Percentiles rank a stretch among this genome's conserved stretches.
Conservation (phyloP, 30 jellyfish, hydroid and myxozoan species). For the Phacellophora camtschatica region DNA sequence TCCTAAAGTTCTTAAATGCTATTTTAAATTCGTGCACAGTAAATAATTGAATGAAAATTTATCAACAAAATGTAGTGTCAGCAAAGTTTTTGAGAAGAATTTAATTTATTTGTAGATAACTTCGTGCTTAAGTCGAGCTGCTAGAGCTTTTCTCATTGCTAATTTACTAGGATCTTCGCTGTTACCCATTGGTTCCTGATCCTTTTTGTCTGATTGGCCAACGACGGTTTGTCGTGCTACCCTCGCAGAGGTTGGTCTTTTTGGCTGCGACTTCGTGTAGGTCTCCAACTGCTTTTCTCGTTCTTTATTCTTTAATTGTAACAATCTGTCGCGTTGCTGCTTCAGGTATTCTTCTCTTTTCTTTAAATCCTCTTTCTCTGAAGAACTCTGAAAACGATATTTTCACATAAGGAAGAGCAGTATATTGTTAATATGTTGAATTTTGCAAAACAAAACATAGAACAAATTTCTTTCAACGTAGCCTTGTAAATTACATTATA, state of each 20-base stretch:
- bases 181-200: background rate
- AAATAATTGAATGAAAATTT: no score
- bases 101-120: conserved; percentile 63
- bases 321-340: conserved; percentile 83
- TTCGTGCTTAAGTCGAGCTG: conserved; percentile 86
- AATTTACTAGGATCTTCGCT: conserved; percentile 54
- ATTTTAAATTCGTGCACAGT: no score
- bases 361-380: conserved; percentile 68
- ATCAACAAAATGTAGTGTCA: no score
- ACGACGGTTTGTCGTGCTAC: conserved; percentile 83
- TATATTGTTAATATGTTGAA: no score
- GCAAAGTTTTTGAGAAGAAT: no score
- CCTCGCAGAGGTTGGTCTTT: conserved; percentile 86
- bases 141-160: conserved; percentile 88
- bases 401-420: no score
- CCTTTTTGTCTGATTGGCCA: conserved; percentile 1
- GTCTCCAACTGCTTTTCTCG: conserved; percentile 76
- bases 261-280: conserved; percentile 51
- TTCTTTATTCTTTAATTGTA: conserved; percentile 81
- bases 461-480: no score
- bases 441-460: no score
- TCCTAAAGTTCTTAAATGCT: no score
- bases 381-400: background rate
- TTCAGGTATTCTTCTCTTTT: conserved; percentile 79
- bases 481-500: no score